A percentile compares a stretch with the other conserved stretches of the same genome.
Conservation (phyloP, 2,797 vertebrate species). For the Alectoris magna region DNA sequence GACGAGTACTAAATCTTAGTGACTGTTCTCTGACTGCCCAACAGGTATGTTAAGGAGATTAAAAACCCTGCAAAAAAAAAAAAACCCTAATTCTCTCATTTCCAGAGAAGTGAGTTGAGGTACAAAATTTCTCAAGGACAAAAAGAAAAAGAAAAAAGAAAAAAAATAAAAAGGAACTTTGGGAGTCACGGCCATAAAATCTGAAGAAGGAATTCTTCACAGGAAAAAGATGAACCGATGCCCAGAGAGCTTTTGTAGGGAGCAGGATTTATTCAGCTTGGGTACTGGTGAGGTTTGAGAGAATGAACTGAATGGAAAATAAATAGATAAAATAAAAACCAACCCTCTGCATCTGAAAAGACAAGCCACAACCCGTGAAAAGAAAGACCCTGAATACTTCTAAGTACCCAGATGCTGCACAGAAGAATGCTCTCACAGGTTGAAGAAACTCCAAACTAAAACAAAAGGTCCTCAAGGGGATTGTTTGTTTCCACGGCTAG, state of each 20-base stretch:
- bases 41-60: background rate
- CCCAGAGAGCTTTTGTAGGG: background rate
- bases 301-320: background rate
- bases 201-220: background rate
- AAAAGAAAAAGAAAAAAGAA: background rate
- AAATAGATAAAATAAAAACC: too few species aligned
- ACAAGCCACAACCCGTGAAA: background rate
- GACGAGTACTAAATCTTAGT: background rate
- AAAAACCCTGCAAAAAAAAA: background rate
- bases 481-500: background rate
- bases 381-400: background rate
- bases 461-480: background rate
- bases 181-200: background rate
- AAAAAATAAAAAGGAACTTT: background rate
- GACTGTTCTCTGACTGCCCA: background rate
- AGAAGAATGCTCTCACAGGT: background rate
- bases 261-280: rapidly evolving
- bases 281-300: background rate
- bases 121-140: background rate
- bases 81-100: background rate
- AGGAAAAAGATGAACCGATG: background rate
- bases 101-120: background rate
- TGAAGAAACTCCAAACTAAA: background rate
- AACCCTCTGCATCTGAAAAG: background rate
- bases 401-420: background rate